phyloP scores from a whole-genome alignment of 2,797 vertebrate species.

The Fringilla coelebs region DNA sequence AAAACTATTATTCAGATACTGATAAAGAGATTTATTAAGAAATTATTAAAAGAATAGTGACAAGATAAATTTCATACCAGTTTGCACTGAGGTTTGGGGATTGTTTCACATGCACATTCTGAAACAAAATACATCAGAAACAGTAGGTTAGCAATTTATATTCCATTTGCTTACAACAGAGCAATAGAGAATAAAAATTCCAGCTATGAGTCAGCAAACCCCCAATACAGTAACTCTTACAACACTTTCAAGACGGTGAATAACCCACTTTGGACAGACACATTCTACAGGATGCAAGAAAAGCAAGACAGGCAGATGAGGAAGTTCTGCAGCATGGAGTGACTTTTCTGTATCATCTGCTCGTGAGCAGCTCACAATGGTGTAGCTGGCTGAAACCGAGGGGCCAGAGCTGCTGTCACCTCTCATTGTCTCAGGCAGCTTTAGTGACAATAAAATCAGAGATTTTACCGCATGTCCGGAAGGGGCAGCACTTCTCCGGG shows the following conservation, averaged over 20 bases:
- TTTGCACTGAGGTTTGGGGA: slow-evolving; percentile 84
- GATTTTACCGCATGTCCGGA: slow-evolving; percentile 86
- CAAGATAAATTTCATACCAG: slow-evolving; percentile 77
- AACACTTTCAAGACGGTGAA: not conserved
- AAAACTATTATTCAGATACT: not conserved
- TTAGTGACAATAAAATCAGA: not conserved
- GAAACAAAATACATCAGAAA: slow-evolving; percentile 36
- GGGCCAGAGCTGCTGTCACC: not conserved
- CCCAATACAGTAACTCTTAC: not conserved
- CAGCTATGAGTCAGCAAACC: not conserved
- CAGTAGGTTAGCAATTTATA: not conserved
- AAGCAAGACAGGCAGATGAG: not conserved
- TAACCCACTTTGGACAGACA: not conserved
- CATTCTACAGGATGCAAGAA: not conserved
- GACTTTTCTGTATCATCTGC: not conserved
- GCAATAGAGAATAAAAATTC: not conserved
- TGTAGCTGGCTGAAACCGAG: not conserved
- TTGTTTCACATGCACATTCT: slow-evolving; percentile 91
- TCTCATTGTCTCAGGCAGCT: not conserved
- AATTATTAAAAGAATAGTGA: not conserved
- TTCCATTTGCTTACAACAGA: not conserved
- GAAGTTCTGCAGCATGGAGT: not conserved
- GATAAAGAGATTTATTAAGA: not conserved
- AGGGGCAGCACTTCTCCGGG: slow-evolving; percentile 86
- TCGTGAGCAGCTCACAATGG: not conserved